These are phyloP conservation scores for Drosophila grimshawi DNA, from an alignment of 1,140 invertebrate genomes.

Conservation along the genomic window DNA sequence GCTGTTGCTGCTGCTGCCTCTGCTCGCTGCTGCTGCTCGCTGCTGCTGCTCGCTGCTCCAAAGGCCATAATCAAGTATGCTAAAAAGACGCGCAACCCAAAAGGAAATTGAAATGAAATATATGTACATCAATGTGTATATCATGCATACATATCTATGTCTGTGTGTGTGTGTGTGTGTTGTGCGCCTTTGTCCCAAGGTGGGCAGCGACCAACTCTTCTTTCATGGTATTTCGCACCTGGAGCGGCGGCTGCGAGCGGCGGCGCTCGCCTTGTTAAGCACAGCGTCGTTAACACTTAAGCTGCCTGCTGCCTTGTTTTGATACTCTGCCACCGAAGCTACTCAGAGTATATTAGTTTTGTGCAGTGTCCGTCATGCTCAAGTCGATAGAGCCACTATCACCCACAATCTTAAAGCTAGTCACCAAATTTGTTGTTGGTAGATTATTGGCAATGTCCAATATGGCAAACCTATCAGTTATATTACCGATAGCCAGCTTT, in stretches of 20 bases:
- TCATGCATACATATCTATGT: constrained; percentile 7
- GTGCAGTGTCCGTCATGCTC: no score
- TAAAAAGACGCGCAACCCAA: constrained; percentile 79
- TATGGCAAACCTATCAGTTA: no score
- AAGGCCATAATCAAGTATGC: constrained; percentile 82
- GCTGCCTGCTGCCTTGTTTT: constrained; percentile 10
- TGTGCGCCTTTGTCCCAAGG: constrained; percentile 12
- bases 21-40: constrained; percentile 26
- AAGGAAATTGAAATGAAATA: constrained; percentile 83
- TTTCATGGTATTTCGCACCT: constrained; percentile 80
- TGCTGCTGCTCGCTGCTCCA: constrained; percentile 53
- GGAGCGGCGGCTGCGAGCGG: constrained; percentile 65
- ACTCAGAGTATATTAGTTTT: no score
- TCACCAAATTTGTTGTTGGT: no score
- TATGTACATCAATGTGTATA: constrained; percentile 59
- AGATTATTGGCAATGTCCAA: no score
- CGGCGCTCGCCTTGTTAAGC: constrained; percentile 77
- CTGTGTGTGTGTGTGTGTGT: constrained; percentile 17
- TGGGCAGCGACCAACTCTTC: constrained; percentile 51
- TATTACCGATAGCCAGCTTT: no score
- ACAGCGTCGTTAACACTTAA: constrained; percentile 77
- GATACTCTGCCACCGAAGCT: no score
- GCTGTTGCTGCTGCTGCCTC: constrained; percentile 26
- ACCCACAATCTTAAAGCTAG: no score
- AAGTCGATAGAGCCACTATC: no score